Evolutionary conservation across 2,113 vertebrate genomes (phyloP), one percentile per base, ranked within the genome.

Genomic region (Chroicocephalus ridibundus): DNA sequence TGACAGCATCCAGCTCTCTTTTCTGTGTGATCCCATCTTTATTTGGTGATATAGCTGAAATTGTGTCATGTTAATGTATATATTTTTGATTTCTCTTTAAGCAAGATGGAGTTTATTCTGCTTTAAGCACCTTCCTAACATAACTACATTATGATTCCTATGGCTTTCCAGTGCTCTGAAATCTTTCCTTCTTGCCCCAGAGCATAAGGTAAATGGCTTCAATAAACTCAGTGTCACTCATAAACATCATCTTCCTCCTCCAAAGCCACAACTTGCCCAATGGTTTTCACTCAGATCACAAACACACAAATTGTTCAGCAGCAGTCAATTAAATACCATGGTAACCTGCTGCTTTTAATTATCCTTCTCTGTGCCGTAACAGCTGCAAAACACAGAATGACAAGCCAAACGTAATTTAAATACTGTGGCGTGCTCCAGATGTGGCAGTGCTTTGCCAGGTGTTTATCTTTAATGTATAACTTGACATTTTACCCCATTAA

Each of bases 271-370:
- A 90, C 87, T 96, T 91, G 80, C 84, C 66, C 15, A 36, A 58
- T 5, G 15, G 64, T 96, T 94, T 84, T 68, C 88, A 79, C 88
- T 96, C 85, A 86, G n/a, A 97, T 97, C 91, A 96, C 95, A 97
- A 97, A 95, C 87, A 94, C 89, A 97, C 90, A 97, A 96, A 96
- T 90, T 97, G 90, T 97, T 98, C 95, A 97, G 97, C 97, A 97
- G 94, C 82, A 93, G 97, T 97, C 95, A 95, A 97, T 98, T 97
- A 97, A 94, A 90, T 64, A 57, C 97, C 96, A 98, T 97, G 97
- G 98, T 77, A 98, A 99, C 97, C 90, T 96, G 90, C 97, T 98
- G 97, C 94, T 97, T 97, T 97, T 98, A 97, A 97, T 98, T 98
- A 98, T 95, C 95, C 29, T 83, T 77, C 61, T 70, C 89, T 94